phyloP scores from a whole-genome alignment of 2,797 vertebrate genomes.

The Limosa lapponica region DNA sequence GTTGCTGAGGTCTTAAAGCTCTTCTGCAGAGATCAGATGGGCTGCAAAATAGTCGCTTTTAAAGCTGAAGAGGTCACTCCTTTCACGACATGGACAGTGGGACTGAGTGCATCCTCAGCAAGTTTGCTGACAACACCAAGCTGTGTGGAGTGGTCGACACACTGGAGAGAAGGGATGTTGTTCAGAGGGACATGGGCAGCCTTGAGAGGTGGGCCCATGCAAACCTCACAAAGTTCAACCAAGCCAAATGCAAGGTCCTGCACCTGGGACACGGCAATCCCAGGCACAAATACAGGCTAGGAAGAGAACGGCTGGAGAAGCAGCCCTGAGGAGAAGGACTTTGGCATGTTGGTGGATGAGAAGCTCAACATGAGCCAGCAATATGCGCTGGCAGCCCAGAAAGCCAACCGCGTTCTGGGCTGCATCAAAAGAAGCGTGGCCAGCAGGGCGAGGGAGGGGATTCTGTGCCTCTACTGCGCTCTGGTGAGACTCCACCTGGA shows the following conservation, averaged over 20 bases:
- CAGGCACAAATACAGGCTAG: neutral
- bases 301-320: neutral
- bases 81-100: neutral
- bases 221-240: neutral
- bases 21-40: neutral
- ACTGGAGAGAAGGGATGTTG: neutral
- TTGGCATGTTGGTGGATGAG: neutral
- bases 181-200: neutral
- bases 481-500: neutral
- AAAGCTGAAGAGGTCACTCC: neutral
- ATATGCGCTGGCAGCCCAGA: neutral
- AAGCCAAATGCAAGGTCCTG: neutral
- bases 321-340: neutral
- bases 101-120: neutral
- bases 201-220: neutral
- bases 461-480: neutral
- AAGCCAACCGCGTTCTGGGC: neutral
- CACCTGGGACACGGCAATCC: neutral
- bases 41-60: fast-evolving
- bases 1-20: neutral
- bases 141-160: too few relatives aligned
- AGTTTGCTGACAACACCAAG: neutral
- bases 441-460: neutral
- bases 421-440: neutral
- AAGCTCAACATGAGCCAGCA: neutral